Conservation (phyloP, 2,888 invertebrate genomes). For the Monochamus alternatus region DNA sequence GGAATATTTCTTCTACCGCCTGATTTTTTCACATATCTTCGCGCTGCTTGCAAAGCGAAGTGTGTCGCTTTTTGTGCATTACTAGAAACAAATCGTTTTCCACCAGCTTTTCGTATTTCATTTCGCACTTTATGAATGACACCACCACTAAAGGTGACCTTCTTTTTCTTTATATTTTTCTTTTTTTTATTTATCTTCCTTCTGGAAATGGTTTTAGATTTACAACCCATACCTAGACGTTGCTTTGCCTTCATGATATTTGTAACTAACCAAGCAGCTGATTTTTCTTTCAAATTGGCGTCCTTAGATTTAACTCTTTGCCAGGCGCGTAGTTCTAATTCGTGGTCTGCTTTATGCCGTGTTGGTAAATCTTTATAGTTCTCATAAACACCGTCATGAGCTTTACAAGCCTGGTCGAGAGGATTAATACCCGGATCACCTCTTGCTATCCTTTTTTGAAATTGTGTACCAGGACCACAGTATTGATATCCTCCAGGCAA, state of each 20-base stretch:
- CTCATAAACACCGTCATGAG: slow-evolving; percentile 62
- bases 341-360: slow-evolving; percentile 64
- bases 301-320: slow-evolving; percentile 42
- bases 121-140: background rate
- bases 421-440: slow-evolving; percentile 63
- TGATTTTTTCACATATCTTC: background rate
- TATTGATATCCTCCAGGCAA: slow-evolving; percentile 50
- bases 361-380: slow-evolving; percentile 45
- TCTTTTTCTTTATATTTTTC: background rate
- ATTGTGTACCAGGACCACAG: slow-evolving; percentile 57
- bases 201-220: background rate
- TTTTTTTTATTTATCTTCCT: no score
- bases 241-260: slow-evolving; percentile 46
- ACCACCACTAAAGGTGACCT: slow-evolving; percentile 3
- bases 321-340: slow-evolving; percentile 61
- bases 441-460: slow-evolving; percentile 57
- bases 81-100: background rate
- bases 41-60: background rate
- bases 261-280: slow-evolving; percentile 58
- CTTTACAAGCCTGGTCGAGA: slow-evolving; percentile 61
- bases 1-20: slow-evolving; percentile 13
- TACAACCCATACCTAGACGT: slow-evolving; percentile 35
- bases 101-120: slow-evolving; percentile 4
- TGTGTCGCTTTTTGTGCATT: background rate
- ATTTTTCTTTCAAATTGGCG: slow-evolving; percentile 59